A percentile compares a stretch with the other conserved stretches of the same genome.
These are phyloP conservation scores for Sebastes dallii DNA, from an alignment of 2,797 vertebrate species.

Conservation along the genomic window DNA sequence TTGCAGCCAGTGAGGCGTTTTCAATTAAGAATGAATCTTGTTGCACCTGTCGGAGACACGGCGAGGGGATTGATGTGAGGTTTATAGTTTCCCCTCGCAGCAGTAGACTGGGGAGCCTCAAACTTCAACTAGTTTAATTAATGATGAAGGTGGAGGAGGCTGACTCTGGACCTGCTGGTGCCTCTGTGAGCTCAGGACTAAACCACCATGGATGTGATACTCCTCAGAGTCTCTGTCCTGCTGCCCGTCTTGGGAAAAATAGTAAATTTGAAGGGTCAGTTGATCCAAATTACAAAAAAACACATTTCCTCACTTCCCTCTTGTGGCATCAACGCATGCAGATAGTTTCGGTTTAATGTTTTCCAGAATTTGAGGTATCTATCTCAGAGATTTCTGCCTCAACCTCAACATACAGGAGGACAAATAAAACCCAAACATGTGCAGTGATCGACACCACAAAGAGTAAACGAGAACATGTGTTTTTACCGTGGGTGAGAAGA, in stretches of 20 bases:
- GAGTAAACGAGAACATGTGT: not conserved
- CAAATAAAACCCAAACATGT: not conserved
- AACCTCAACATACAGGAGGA: not conserved
- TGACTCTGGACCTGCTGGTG: not conserved
- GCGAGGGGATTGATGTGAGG: conserved; percentile 9
- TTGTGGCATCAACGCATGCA: not conserved
- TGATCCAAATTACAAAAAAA: not conserved
- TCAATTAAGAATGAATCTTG: conserved; percentile 43
- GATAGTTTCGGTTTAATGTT: not conserved
- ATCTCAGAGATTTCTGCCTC: not conserved
- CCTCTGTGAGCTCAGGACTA: not conserved
- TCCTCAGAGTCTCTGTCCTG: too few species aligned
- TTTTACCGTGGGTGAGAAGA: not conserved
- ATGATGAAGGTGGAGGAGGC: conserved; percentile 12
- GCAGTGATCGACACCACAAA: not conserved
- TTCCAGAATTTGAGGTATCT: not conserved
- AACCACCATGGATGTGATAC: not conserved
- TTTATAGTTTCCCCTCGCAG: conserved; percentile 22
- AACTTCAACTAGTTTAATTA: conserved; percentile 38
- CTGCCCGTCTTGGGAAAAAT: too few species aligned
- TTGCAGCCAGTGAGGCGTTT: conserved; percentile 19
- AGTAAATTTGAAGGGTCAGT: too few species aligned
- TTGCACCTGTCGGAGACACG: conserved; percentile 18
- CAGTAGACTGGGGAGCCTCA: conserved; percentile 18
- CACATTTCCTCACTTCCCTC: not conserved